Percentiles rank a stretch among this genome's conserved stretches.
Evolutionary conservation across 2,113 vertebrate species (phyloP).

Genomic region (Tragelaphus imberbis): DNA sequence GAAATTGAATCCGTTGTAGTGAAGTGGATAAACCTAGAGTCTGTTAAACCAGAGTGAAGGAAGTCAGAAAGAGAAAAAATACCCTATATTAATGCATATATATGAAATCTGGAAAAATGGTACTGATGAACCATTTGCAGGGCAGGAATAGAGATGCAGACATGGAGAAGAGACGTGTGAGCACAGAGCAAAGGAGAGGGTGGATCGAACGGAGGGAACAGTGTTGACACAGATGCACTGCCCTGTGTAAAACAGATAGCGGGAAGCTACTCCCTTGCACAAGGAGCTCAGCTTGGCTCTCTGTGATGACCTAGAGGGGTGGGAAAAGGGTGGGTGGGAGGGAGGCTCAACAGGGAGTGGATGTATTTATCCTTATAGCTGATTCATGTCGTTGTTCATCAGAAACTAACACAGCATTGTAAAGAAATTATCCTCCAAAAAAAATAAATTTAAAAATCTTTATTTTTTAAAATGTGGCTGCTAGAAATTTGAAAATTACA

Average conservation of each 20-base stretch:
- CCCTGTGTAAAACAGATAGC: background rate
- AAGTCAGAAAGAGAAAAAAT: background rate
- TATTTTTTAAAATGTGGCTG: background rate
- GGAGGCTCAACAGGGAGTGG: background rate
- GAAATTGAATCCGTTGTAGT: background rate
- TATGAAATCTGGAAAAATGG: background rate
- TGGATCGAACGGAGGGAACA: background rate
- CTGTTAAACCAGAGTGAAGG: background rate
- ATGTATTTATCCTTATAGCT: background rate
- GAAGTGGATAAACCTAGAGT: background rate
- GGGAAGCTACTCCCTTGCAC: background rate
- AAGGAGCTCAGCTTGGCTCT: background rate
- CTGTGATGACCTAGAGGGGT: background rate
- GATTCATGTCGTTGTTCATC: background rate
- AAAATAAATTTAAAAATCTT: background rate
- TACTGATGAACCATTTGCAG: background rate
- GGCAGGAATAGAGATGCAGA: background rate
- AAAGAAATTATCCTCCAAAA: background rate
- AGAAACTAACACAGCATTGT: background rate
- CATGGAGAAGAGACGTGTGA: background rate
- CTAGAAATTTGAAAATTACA: background rate
- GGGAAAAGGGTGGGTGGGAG: background rate
- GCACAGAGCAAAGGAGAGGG: background rate
- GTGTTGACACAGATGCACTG: background rate
- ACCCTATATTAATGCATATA: background rate